Percentiles rank a stretch among this genome's conserved stretches.
phyloP scores from a whole-genome alignment of 2,888 invertebrate species.

The Ypsolopha scabrella region DNA sequence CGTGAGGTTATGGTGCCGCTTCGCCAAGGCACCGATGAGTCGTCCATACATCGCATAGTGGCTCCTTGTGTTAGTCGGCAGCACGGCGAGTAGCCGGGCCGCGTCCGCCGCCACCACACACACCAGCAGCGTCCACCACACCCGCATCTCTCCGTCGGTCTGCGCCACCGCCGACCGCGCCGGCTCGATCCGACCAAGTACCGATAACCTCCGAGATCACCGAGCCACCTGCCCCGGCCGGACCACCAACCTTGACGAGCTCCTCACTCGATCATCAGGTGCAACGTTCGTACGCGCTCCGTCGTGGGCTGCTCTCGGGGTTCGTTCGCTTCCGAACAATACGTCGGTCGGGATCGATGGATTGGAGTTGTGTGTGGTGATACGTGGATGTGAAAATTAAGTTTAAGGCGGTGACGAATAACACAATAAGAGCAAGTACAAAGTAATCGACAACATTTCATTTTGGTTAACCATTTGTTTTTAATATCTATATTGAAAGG shows the following conservation, averaged over 20 bases:
- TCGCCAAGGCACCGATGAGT: slow-evolving; percentile 52
- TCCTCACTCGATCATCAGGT: neutral
- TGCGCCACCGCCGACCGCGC: slow-evolving; percentile 19
- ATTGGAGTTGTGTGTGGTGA: too few relatives aligned
- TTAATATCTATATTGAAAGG: too few relatives aligned
- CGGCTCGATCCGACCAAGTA: slow-evolving; percentile 5
- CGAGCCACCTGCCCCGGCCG: neutral
- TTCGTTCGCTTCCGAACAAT: too few relatives aligned
- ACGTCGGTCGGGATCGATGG: too few relatives aligned
- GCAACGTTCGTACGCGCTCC: neutral
- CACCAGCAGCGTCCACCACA: slow-evolving; percentile 36
- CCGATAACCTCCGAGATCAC: neutral
- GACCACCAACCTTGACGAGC: neutral
- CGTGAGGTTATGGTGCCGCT: slow-evolving; percentile 50
- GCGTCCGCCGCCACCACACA: slow-evolving; percentile 22
- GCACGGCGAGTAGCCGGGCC: slow-evolving; percentile 53
- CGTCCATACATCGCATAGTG: slow-evolving; percentile 66
- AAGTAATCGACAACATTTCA: too few relatives aligned
- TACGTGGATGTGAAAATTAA: too few relatives aligned
- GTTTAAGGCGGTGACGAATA: too few relatives aligned
- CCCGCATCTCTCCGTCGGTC: slow-evolving; percentile 51
- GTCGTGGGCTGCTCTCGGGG: too few relatives aligned
- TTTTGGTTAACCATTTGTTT: too few relatives aligned
- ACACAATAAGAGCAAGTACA: too few relatives aligned
- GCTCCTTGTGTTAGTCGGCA: slow-evolving; percentile 65